Percentiles rank a stretch among this genome's conserved stretches.
Conservation (phyloP, 1,140 invertebrate genomes). For the Elysia chlorotica region DNA sequence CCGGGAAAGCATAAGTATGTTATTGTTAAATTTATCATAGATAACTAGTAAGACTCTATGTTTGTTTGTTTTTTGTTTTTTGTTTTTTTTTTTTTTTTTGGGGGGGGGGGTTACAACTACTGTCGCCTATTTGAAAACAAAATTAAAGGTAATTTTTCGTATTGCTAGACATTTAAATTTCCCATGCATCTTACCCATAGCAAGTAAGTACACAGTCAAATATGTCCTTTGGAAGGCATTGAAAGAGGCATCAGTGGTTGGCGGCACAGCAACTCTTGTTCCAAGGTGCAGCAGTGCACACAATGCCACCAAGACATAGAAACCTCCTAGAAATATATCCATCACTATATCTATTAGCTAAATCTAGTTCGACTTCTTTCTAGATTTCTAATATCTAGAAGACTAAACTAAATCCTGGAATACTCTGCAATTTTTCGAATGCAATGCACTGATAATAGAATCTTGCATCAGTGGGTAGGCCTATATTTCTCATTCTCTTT, state of each 20-base stretch:
- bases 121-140: not conserved
- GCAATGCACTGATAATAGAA: not conserved
- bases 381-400: not conserved
- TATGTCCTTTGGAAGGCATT: slow-evolving; percentile 69
- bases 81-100: too few relatives aligned
- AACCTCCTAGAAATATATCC: slow-evolving; percentile 54
- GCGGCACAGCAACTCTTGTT: slow-evolving; percentile 43
- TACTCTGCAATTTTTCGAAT: not conserved
- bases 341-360: slow-evolving; percentile 30
- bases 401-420: not conserved
- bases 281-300: slow-evolving; percentile 56
- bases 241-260: slow-evolving; percentile 60
- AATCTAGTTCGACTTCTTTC: not conserved
- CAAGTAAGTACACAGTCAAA: slow-evolving; percentile 70
- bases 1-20: not conserved
- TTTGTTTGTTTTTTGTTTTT: too few relatives aligned
- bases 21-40: not conserved
- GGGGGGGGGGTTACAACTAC: not conserved
- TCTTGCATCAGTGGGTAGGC: not conserved
- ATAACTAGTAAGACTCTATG: not conserved
- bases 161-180: not conserved
- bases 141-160: not conserved
- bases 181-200: slow-evolving; percentile 61
- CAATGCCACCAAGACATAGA: slow-evolving; percentile 47
- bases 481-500: not conserved